These are phyloP conservation scores for Alitta virens DNA, from an alignment of 2,888 invertebrate species.

Conservation along the genomic window DNA sequence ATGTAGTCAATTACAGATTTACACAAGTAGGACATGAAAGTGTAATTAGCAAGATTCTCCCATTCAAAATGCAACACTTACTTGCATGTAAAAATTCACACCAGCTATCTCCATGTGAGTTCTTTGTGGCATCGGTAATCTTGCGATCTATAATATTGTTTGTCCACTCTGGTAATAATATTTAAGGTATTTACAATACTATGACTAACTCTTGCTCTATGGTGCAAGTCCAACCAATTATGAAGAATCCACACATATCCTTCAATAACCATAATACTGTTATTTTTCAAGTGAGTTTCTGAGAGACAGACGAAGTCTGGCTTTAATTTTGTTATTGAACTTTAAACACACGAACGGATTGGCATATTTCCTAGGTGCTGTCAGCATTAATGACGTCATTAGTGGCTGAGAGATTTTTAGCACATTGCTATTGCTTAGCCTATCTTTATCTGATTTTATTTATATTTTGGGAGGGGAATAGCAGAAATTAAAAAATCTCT, in stretches of 20 bases:
- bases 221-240: neutral
- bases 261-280: neutral
- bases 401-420: too few species aligned
- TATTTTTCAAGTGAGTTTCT: neutral
- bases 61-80: neutral
- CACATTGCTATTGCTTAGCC: too few species aligned
- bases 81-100: neutral
- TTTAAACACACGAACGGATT: neutral
- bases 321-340: neutral
- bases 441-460: too few species aligned
- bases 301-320: neutral
- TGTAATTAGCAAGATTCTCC: neutral
- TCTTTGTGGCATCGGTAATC: neutral
- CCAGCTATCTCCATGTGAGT: neutral
- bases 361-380: too few species aligned
- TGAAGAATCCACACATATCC: too few species aligned
- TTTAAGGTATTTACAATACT: neutral
- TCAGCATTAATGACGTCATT: too few species aligned
- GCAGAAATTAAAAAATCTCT: too few species aligned
- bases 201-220: neutral
- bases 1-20: neutral
- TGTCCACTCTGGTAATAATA: neutral
- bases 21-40: neutral
- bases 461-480: too few species aligned
- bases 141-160: neutral